phyloP scores from a whole-genome alignment of 2,797 vertebrate genomes.

The Poecilia picta region DNA sequence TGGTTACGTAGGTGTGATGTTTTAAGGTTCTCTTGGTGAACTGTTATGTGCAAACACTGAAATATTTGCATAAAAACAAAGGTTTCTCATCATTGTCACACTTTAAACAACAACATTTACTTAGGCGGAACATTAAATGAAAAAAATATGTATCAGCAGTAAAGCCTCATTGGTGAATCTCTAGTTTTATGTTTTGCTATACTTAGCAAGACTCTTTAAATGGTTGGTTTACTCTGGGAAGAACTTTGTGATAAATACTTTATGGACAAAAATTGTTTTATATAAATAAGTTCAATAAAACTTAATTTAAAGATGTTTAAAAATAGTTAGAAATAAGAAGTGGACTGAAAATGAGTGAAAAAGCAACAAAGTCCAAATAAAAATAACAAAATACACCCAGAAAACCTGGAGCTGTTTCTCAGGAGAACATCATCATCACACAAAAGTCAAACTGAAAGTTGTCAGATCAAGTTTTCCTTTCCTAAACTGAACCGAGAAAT shows the following conservation, averaged over 20 bases:
- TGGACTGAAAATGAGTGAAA: neutral
- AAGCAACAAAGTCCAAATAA: neutral
- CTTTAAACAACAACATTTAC: too few relatives aligned
- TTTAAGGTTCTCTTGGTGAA: too few relatives aligned
- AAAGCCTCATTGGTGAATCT: neutral
- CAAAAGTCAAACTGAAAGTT: neutral
- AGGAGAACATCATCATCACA: neutral
- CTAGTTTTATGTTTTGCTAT: neutral
- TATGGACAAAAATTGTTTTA: neutral
- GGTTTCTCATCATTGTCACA: neutral
- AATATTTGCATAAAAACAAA: neutral
- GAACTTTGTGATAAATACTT: neutral
- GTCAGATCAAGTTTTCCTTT: neutral
- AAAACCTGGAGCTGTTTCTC: neutral
- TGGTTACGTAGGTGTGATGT: too few relatives aligned
- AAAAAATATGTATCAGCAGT: neutral
- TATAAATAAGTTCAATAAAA: neutral
- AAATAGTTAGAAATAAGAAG: neutral
- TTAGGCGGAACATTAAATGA: neutral
- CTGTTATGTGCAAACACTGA: neutral
- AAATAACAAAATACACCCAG: neutral
- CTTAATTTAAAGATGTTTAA: neutral
- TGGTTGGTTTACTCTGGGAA: neutral
- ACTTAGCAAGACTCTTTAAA: neutral
- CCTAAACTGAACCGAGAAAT: neutral